These are phyloP conservation scores for Polymixis flavicincta DNA, from an alignment of 2,888 invertebrate species.

Conservation along the genomic window DNA sequence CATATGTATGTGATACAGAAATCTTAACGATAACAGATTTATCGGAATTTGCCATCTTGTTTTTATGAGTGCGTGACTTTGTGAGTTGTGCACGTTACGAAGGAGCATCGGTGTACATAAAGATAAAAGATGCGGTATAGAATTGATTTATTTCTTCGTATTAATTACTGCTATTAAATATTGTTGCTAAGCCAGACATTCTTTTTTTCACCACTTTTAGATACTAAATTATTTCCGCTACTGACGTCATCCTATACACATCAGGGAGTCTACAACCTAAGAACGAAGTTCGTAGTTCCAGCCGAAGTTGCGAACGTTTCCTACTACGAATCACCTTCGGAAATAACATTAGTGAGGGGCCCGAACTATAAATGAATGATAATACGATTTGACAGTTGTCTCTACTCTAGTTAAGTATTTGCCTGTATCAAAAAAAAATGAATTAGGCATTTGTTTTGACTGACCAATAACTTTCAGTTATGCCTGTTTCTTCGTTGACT, in stretches of 20 bases:
- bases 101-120: conserved; percentile 64
- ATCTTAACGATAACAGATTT: conserved; percentile 79
- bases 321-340: too few species aligned
- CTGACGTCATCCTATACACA: background rate
- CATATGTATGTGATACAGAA: conserved; percentile 78
- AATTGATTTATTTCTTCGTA: conserved; percentile 68
- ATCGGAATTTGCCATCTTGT: conserved; percentile 76
- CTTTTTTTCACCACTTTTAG: background rate
- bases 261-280: background rate
- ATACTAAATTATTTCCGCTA: conserved; percentile 4
- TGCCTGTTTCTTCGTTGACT: too few species aligned
- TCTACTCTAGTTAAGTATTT: too few species aligned
- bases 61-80: conserved; percentile 74
- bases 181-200: background rate
- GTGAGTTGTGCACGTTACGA: conserved; percentile 66
- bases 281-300: too few species aligned
- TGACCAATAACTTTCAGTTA: too few species aligned
- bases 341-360: too few species aligned
- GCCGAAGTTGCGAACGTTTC: too few species aligned
- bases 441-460: too few species aligned
- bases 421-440: too few species aligned
- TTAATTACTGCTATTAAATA: conserved; percentile 59
- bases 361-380: too few species aligned
- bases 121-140: conserved; percentile 50
- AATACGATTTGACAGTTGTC: too few species aligned